Evolutionary conservation across 2,797 vertebrate species (phyloP).

Genomic region (Vipera latastei): DNA sequence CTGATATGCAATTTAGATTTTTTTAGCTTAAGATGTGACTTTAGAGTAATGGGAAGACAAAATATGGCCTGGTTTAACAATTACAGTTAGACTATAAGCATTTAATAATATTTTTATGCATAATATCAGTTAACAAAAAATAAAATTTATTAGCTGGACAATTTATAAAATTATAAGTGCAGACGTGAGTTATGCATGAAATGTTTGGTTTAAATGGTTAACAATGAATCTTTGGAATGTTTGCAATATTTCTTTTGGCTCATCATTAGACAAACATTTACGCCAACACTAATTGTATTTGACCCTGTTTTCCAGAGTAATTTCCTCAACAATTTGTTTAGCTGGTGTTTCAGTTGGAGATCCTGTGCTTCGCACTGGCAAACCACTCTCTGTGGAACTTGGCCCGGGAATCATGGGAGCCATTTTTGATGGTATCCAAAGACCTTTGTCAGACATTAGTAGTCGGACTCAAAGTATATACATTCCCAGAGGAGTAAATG

Average conservation of each 20-base stretch:
- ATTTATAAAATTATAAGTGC: background rate
- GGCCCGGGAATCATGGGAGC: constrained; percentile 98
- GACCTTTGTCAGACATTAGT: constrained; percentile 93
- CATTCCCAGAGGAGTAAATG: constrained; percentile 96
- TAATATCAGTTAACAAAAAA: background rate
- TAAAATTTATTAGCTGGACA: background rate
- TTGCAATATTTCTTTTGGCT: background rate
- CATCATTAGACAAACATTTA: background rate
- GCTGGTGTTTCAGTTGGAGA: constrained; percentile 97
- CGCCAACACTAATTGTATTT: background rate
- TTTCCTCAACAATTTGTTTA: constrained; percentile 77
- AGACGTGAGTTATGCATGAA: background rate
- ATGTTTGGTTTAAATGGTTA: background rate
- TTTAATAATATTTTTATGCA: background rate
- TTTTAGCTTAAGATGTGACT: background rate
- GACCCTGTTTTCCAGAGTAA: background rate
- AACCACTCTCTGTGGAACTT: constrained; percentile 94
- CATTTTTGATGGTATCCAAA: constrained; percentile 99
- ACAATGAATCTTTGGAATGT: background rate
- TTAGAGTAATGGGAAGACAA: background rate
- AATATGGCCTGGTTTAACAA: background rate
- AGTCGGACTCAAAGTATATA: constrained; percentile 93
- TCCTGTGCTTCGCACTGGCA: constrained; percentile 95
- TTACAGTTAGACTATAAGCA: background rate
- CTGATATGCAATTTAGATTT: background rate